phyloP scores from a whole-genome alignment of 2,113 vertebrate genomes.

The Lophochroa leadbeateri region DNA sequence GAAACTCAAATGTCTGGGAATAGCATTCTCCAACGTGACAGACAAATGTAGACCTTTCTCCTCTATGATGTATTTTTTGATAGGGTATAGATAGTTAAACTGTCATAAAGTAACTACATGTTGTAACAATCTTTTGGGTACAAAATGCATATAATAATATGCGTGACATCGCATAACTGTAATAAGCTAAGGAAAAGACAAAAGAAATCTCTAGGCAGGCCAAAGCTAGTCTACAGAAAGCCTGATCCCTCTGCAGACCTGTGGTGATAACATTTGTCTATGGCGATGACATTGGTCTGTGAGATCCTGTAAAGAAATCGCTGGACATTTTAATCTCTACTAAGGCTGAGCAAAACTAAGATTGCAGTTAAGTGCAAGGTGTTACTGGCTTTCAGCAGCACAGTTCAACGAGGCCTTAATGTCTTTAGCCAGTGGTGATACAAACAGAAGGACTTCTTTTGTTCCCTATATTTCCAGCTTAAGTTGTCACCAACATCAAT shows the following conservation, averaged over 20 bases:
- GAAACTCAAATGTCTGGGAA: neutral
- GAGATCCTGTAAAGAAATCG: neutral
- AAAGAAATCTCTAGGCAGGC: neutral
- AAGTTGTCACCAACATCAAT: neutral
- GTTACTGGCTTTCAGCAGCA: neutral
- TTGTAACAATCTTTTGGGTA: neutral
- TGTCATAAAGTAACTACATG: neutral
- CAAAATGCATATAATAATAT: neutral
- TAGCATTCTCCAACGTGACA: neutral
- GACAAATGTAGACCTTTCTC: neutral
- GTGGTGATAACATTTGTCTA: neutral
- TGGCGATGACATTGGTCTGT: neutral
- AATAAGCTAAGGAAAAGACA: neutral
- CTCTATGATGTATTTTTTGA: neutral
- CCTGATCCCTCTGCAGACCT: neutral
- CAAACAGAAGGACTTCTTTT: neutral
- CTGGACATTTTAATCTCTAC: neutral
- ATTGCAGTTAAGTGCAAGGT: neutral
- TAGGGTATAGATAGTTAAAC: neutral
- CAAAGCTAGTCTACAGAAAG: neutral
- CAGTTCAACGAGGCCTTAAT: neutral
- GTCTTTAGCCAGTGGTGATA: neutral
- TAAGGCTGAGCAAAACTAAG: neutral
- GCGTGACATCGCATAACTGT: neutral
- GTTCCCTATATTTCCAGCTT: neutral